Percentiles rank a stretch among this genome's conserved stretches.
These are phyloP conservation scores for Artemisiospiza belli DNA, from an alignment of 2,113 vertebrate genomes.

Conservation along the genomic window DNA sequence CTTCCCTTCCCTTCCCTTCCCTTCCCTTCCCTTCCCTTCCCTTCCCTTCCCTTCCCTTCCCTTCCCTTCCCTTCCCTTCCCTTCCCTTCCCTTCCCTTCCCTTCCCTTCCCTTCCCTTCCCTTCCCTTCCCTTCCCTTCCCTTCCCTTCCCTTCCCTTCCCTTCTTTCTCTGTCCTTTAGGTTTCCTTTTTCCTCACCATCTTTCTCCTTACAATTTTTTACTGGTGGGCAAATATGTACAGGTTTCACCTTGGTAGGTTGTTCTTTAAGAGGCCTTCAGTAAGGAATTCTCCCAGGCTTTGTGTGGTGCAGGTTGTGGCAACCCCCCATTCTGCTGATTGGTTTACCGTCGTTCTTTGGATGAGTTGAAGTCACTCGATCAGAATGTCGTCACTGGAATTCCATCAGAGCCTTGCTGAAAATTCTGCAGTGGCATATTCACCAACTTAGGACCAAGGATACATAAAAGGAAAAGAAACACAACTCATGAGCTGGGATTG, in stretches of 20 bases:
- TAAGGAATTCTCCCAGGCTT: neutral
- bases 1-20: too few relatives aligned
- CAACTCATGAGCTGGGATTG: neutral
- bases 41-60: too few relatives aligned
- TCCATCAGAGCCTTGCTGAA: neutral
- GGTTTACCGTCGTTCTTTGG: neutral
- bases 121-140: too few relatives aligned
- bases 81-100: fast-evolving
- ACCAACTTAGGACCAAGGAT: neutral
- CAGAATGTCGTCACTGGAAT: neutral
- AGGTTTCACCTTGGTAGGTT: neutral
- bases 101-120: neutral
- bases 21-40: neutral
- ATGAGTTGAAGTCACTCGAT: neutral
- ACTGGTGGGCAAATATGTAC: neutral
- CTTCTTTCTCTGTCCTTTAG: neutral
- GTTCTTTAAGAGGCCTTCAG: neutral
- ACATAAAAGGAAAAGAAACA: neutral
- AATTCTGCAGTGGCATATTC: neutral
- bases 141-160: too few relatives aligned
- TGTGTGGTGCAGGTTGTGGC: neutral
- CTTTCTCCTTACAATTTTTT: neutral
- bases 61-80: too few relatives aligned
- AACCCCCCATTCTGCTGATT: neutral
- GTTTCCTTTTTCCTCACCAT: fast-evolving